phyloP scores from a whole-genome alignment of 1,140 invertebrate genomes.

The Philopotamus ludificatus region DNA sequence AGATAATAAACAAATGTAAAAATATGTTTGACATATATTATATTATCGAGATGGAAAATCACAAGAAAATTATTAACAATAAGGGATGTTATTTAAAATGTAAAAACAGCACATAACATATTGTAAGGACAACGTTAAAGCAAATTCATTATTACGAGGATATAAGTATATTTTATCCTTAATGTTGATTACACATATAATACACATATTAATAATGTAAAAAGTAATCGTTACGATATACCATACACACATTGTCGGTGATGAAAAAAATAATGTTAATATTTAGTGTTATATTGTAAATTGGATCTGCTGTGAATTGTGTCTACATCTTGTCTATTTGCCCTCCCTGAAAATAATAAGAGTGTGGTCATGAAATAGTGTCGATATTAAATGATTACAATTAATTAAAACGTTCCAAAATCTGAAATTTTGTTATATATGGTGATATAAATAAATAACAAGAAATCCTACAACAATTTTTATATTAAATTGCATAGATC shows the following conservation, averaged over 20 bases:
- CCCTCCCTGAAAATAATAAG: constrained; percentile 39
- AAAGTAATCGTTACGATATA: neutral
- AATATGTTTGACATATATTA: no score
- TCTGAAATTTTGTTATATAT: neutral
- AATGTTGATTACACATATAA: no score
- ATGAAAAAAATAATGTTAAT: neutral
- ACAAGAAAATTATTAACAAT: no score
- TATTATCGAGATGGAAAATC: no score
- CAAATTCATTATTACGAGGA: no score
- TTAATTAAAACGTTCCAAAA: neutral
- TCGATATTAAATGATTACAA: neutral
- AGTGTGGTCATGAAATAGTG: neutral
- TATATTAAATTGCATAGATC: neutral
- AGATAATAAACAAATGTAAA: no score
- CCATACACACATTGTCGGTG: neutral
- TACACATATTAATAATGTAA: neutral
- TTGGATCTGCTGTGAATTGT: constrained; percentile 24
- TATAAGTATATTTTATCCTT: no score
- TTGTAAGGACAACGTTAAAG: no score
- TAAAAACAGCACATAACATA: no score
- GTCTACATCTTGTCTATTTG: constrained; percentile 36
- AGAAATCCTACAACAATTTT: neutral
- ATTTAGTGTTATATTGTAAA: neutral
- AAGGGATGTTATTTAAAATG: no score
- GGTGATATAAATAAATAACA: neutral